Evolutionary conservation across 2,888 invertebrate genomes (phyloP).

Genomic region (Trichogramma evanescens): DNA sequence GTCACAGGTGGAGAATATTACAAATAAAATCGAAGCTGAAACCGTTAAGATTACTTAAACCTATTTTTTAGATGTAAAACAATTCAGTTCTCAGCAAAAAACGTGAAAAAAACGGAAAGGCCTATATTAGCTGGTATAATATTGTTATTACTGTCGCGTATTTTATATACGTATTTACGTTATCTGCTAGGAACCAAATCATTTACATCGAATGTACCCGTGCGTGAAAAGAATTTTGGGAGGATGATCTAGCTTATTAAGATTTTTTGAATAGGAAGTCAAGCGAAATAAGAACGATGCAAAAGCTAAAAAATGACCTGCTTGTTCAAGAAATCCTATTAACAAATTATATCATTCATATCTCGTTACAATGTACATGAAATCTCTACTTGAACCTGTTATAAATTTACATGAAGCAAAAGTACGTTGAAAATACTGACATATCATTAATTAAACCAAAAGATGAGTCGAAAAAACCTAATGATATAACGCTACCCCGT

Average conservation of each 20-base stretch:
- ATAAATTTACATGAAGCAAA: conserved; percentile 21
- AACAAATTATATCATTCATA: conserved; percentile 23
- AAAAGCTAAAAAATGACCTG: conserved; percentile 21
- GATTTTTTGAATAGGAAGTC: conserved; percentile 27
- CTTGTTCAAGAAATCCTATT: conserved; percentile 21
- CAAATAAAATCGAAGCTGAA: conserved; percentile 26
- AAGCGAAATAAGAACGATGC: conserved; percentile 4
- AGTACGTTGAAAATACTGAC: conserved; percentile 18
- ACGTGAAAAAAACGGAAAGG: too few species aligned
- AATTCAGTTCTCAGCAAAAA: too few species aligned
- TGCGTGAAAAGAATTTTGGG: conserved; percentile 30
- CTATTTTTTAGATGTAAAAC: conserved; percentile 25
- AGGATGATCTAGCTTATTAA: conserved; percentile 30
- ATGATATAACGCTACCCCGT: conserved; percentile 22
- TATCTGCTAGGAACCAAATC: too few species aligned
- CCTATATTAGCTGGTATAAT: too few species aligned
- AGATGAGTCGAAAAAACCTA: conserved; percentile 5
- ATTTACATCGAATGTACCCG: conserved; percentile 30
- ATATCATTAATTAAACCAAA: conserved; percentile 21
- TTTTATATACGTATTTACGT: too few species aligned
- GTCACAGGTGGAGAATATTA: conserved; percentile 19
- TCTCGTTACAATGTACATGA: conserved; percentile 22
- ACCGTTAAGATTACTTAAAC: conserved; percentile 28
- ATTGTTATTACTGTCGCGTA: too few species aligned
- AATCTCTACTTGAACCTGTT: conserved; percentile 20